A percentile compares a stretch with the other conserved stretches of the same genome.
phyloP scores from a whole-genome alignment of 2,113 vertebrate genomes.

The Ictidomys tridecemlineatus region DNA sequence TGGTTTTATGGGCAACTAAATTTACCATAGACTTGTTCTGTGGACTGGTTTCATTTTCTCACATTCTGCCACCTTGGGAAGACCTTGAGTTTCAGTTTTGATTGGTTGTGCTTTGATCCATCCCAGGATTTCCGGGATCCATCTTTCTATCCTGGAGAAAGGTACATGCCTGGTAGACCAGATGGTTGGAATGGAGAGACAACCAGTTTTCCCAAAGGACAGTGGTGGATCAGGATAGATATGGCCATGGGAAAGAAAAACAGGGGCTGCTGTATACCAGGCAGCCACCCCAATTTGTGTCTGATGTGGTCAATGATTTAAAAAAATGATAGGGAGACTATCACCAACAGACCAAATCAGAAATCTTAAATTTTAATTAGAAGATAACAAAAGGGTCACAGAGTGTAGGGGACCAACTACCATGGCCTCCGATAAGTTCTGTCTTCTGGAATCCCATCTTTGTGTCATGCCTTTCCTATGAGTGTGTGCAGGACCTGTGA shows the following conservation, averaged over 20 bases:
- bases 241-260: not conserved
- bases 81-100: not conserved
- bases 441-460: not conserved
- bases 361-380: not conserved
- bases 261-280: not conserved
- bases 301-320: not conserved
- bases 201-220: not conserved
- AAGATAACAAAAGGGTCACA: not conserved
- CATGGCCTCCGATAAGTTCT: too few species aligned
- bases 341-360: not conserved
- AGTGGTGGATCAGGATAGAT: not conserved
- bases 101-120: not conserved
- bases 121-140: not conserved
- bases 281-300: not conserved
- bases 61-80: too few species aligned
- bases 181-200: not conserved
- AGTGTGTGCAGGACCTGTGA: not conserved
- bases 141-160: not conserved
- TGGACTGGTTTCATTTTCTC: not conserved
- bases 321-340: not conserved
- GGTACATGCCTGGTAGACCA: not conserved
- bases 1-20: not conserved
- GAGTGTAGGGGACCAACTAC: too few species aligned
- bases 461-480: not conserved
- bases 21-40: not conserved